Evolutionary conservation across 1,140 invertebrate species (phyloP).

Genomic region (Drosophila obscura): DNA sequence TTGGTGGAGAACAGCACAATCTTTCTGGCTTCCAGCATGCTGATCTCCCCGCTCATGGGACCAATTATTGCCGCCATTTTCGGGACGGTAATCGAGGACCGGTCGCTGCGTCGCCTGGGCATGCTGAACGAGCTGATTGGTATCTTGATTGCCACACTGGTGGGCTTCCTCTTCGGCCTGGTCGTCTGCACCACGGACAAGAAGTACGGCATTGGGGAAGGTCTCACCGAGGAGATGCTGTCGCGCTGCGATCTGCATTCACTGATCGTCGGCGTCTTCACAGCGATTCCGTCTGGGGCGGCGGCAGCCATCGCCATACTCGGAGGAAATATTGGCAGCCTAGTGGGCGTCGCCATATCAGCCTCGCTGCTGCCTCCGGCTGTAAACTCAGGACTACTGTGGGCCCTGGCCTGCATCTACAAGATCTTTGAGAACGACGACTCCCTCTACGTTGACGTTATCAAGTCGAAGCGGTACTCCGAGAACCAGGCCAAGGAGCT

Average conservation of each 20-base stretch:
- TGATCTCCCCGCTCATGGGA: conserved; percentile 91
- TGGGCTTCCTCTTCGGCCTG: conserved; percentile 89
- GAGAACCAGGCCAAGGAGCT: conserved; percentile 86
- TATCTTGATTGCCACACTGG: conserved; percentile 86
- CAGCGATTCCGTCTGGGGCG: conserved; percentile 89
- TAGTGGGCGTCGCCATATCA: conserved; percentile 92
- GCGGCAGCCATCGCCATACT: conserved; percentile 90
- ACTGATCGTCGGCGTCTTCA: conserved; percentile 88
- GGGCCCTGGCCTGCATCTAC: conserved; percentile 87
- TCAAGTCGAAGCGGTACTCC: conserved; percentile 84
- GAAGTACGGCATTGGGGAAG: conserved; percentile 86
- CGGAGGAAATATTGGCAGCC: conserved; percentile 89
- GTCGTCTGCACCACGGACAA: conserved; percentile 86
- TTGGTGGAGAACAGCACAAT: conserved; percentile 91
- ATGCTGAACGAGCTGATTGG: conserved; percentile 88
- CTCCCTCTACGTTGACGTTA: conserved; percentile 79
- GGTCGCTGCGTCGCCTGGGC: conserved; percentile 86
- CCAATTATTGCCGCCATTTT: conserved; percentile 91
- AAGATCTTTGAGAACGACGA: conserved; percentile 84
- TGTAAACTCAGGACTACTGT: conserved; percentile 90
- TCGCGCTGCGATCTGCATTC: conserved; percentile 87
- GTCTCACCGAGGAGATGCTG: conserved; percentile 89
- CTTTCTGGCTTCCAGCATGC: conserved; percentile 90
- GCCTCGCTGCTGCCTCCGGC: conserved; percentile 91
- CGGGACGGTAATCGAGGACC: conserved; percentile 88